Percentiles rank a stretch among this genome's conserved stretches.
Conservation (phyloP, 2,797 vertebrate species). For the Pipistrellus nathusii region DNA sequence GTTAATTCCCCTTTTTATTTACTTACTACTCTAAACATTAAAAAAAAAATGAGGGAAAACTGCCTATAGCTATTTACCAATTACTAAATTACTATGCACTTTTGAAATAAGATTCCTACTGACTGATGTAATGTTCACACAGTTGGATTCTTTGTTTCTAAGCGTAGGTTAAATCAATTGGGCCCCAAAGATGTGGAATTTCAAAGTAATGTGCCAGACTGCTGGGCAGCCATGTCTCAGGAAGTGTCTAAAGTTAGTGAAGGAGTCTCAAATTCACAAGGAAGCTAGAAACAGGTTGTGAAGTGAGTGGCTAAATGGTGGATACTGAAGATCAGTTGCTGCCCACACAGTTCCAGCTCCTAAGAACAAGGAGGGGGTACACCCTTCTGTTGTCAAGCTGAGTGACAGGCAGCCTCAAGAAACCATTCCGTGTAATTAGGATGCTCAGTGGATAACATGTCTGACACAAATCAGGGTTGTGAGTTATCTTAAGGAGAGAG, state of each 20-base stretch:
- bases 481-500: neutral
- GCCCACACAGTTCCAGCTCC: neutral
- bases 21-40: neutral
- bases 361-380: neutral
- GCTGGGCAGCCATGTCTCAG: neutral
- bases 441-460: neutral
- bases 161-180: neutral
- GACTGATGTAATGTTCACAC: neutral
- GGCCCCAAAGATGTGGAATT: slow-evolving; percentile 18
- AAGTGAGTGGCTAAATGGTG: no score
- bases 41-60: neutral
- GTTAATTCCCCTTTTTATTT: neutral
- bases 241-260: neutral
- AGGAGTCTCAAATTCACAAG: neutral
- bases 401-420: neutral
- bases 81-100: neutral
- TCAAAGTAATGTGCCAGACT: neutral
- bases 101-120: neutral
- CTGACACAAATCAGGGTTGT: neutral
- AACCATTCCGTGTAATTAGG: neutral
- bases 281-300: neutral
- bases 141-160: neutral
- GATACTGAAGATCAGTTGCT: neutral
- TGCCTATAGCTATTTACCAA: neutral
- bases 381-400: neutral